Conservation (phyloP, 2,113 vertebrate species). For the Ctenodactylus gundi region DNA sequence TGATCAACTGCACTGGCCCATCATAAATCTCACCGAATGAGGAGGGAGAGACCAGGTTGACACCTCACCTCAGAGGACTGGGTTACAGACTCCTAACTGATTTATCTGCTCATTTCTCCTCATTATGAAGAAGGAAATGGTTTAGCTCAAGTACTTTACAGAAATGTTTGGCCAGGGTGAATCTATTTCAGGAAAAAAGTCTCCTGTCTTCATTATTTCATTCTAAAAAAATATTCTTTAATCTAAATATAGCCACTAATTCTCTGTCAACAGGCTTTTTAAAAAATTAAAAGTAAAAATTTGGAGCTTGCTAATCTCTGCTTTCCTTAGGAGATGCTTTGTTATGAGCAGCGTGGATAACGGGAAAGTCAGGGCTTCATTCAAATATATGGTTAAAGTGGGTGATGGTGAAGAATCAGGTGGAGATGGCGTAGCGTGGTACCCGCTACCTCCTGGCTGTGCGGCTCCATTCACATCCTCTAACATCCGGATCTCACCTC, state of each 20-base stretch:
- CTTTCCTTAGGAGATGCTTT: background rate
- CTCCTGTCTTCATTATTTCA: background rate
- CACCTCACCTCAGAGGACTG: constrained; percentile 47
- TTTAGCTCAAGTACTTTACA: constrained; percentile 47
- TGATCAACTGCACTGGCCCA: background rate
- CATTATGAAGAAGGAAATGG: constrained; percentile 62
- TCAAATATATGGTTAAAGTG: background rate
- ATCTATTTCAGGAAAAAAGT: background rate
- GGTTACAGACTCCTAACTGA: constrained; percentile 61
- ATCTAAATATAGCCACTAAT: background rate
- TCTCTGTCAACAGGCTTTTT: background rate
- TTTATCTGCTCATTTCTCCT: constrained; percentile 69
- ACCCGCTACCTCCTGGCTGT: background rate
- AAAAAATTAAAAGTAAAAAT: background rate
- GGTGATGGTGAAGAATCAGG: background rate
- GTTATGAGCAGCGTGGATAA: background rate
- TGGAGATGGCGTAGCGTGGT: background rate
- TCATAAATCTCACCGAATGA: constrained; percentile 45
- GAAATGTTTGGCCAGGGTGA: constrained; percentile 23
- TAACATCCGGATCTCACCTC: background rate
- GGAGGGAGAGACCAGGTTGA: constrained; percentile 10
- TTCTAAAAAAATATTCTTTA: constrained; percentile 16
- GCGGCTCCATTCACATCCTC: background rate
- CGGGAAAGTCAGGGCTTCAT: background rate
- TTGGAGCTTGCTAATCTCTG: background rate